phyloP scores from a whole-genome alignment of 1,140 invertebrate genomes.

The Drosophila teissieri region DNA sequence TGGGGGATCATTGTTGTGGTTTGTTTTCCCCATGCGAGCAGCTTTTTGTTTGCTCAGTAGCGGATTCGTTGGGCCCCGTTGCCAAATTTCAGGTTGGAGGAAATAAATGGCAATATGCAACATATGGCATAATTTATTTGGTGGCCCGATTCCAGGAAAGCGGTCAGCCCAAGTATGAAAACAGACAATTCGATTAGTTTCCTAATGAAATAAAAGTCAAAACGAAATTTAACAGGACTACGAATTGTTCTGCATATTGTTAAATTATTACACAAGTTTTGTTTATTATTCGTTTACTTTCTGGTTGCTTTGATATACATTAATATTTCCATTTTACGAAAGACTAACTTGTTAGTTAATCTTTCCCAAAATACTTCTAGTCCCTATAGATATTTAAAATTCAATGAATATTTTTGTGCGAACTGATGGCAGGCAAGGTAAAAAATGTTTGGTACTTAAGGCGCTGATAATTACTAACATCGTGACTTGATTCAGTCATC shows the following conservation, averaged over 20 bases:
- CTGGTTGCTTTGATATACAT: no score
- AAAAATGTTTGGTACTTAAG: conserved; percentile 7
- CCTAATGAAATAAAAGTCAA: no score
- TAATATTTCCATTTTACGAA: no score
- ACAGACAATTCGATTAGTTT: no score
- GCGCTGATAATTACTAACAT: background rate
- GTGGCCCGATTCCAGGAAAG: background rate
- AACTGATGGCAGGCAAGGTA: background rate
- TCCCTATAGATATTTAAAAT: no score
- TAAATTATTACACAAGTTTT: no score
- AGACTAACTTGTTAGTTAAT: no score
- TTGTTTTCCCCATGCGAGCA: conserved; percentile 39
- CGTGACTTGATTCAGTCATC: conserved; percentile 31
- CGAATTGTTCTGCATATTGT: no score
- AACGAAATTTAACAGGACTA: no score
- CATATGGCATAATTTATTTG: background rate
- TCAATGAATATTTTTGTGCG: no score
- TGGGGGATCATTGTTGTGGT: conserved; percentile 48
- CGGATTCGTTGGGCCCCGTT: conserved; percentile 23
- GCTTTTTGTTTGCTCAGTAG: conserved; percentile 31
- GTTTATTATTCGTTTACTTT: no score
- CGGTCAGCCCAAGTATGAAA: background rate
- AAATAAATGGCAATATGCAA: conserved; percentile 6
- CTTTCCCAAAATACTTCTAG: no score
- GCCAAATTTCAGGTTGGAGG: background rate